Conservation (phyloP, 2,888 invertebrate species). For the Drosophila pegasa region DNA sequence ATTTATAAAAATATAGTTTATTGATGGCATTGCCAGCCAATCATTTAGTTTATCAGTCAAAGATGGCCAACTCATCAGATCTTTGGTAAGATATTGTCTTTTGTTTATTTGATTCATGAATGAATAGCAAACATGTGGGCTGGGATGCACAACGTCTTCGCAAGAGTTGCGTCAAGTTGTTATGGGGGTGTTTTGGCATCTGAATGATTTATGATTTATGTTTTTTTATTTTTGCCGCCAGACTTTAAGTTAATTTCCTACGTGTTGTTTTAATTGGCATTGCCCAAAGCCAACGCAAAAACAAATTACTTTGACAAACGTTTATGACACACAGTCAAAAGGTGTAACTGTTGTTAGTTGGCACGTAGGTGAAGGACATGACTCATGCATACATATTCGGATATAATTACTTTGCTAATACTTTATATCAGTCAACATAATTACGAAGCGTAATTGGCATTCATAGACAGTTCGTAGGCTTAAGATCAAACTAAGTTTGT, state of each 20-base stretch:
- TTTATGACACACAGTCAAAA: slow-evolving; percentile 40
- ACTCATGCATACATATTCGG: slow-evolving; percentile 30
- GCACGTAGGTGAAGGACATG: slow-evolving; percentile 64
- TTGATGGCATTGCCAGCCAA: slow-evolving; percentile 25
- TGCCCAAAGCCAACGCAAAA: slow-evolving; percentile 29
- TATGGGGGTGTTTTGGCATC: slow-evolving; percentile 53
- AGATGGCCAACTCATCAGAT: slow-evolving; percentile 9
- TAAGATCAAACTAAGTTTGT: slow-evolving; percentile 25
- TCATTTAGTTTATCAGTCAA: slow-evolving; percentile 20
- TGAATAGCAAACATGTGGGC: slow-evolving; percentile 39
- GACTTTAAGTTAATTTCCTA: slow-evolving; percentile 51
- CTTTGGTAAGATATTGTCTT: slow-evolving; percentile 12
- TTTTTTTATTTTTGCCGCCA: slow-evolving; percentile 30
- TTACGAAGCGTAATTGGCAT: not conserved
- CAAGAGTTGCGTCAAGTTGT: slow-evolving; percentile 28
- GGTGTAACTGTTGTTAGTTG: slow-evolving; percentile 43
- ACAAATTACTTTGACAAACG: slow-evolving; percentile 46
- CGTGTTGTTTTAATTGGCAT: slow-evolving; percentile 54
- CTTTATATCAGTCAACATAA: not conserved
- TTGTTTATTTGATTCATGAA: slow-evolving; percentile 34
- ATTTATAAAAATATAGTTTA: slow-evolving; percentile 1
- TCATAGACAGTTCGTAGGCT: not conserved
- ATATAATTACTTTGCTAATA: not conserved
- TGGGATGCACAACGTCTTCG: slow-evolving; percentile 5
- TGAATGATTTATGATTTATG: slow-evolving; percentile 40